These are phyloP conservation scores for Danaus plexippus DNA, from an alignment of 1,140 invertebrate genomes.

Conservation along the genomic window DNA sequence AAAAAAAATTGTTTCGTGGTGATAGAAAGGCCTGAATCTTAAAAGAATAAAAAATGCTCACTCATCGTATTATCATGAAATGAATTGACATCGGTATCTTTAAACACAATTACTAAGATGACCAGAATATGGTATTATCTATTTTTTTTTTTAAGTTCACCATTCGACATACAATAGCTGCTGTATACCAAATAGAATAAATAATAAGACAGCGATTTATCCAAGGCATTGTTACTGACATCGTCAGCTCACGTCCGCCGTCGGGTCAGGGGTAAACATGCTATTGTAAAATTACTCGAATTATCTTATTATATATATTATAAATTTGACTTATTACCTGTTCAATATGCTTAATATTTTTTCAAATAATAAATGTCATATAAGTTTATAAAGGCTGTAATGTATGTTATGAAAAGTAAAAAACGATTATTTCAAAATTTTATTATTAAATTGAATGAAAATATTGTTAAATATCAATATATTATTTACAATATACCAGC, in stretches of 20 bases:
- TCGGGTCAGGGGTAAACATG: slow-evolving; percentile 9
- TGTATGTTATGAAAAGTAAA: background rate
- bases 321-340: too few relatives aligned
- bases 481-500: slow-evolving; percentile 2
- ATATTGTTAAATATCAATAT: background rate
- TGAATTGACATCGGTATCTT: too few relatives aligned
- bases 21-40: too few relatives aligned
- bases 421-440: background rate
- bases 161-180: too few relatives aligned
- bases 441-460: background rate
- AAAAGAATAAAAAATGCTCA: too few relatives aligned
- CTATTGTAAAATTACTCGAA: slow-evolving; percentile 14
- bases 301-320: slow-evolving; percentile 11
- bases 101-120: too few relatives aligned
- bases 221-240: slow-evolving; percentile 1
- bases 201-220: background rate
- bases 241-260: slow-evolving; percentile 10
- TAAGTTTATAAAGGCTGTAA: background rate
- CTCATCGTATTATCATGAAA: too few relatives aligned
- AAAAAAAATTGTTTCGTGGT: too few relatives aligned
- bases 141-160: too few relatives aligned
- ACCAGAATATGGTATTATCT: too few relatives aligned
- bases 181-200: too few relatives aligned
- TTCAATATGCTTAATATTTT: slow-evolving; percentile 6
- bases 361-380: slow-evolving; percentile 7